Evolutionary conservation across 1,140 invertebrate species (phyloP), one percentile per base, ranked within the genome.

Genomic region (Helicoverpa zea): DNA sequence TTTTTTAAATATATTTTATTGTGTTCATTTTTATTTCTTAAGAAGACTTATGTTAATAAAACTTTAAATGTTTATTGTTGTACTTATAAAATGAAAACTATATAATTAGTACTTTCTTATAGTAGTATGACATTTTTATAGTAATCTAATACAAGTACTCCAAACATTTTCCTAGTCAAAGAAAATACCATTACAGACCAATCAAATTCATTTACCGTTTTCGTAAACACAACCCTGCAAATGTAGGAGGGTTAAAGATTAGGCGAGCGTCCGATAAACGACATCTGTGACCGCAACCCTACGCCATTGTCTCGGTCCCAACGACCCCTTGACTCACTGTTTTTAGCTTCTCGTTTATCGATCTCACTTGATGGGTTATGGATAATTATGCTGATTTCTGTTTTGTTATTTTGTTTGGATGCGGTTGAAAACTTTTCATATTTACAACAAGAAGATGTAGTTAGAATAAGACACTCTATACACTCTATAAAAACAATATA

Each of bases 211-310:
- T 81, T 52, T 66, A 68, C 72, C 16, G 63, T 76, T 75, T 59
- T 64, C 30, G 56, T 43, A 75, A 77, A 64, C 59, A 68, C 72
- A 75, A 74, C 52, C 64, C 63, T 79, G 30, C 11, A 43, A 79
- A 54, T 13, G 51, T 43, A 59, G 77, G 87, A 88, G 90, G 90
- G 90, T 88, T 88, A 91, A 86, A 89, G 86, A 90, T 91, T 89
- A 90, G 86, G 83, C 73, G 85, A 76, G 81, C 75, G 70, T 86
- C 86, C 88, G 86, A 91, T 92, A 91, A 92, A 91, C 90, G 90
- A 90, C 92, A 94, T 94, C 92, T 94, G 91, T 88, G 92, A 86
- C 89, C 88, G 80, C 85, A 86, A 83, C 87, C 86, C 88, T 84
- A 82, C 82, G 75, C 81, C 73, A 80, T 84, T 86, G 81, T 84